Base-by-base conservation (phyloP, 2,888 invertebrate genomes). In the Drosophila dives region DNA sequence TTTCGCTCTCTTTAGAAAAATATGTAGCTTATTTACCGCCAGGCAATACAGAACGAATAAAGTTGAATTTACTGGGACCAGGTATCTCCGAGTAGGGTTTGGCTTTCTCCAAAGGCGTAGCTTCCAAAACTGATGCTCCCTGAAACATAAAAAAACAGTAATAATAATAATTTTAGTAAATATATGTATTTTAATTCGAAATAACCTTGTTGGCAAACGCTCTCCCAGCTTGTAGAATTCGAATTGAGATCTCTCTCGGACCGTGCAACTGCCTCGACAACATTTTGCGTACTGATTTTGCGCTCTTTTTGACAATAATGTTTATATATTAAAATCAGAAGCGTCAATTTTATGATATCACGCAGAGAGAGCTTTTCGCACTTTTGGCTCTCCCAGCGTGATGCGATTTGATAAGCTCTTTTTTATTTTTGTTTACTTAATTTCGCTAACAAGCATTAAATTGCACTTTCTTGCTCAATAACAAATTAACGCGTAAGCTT, bases 31-130 rank as follows among this genome's bases (percentile, higher is more conserved):
- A 60, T 77, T 75, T 64, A 91, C 92, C 92, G 33, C 91, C 90
- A 11, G 92, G 92, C 29, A 92, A 26, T 38, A 91, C 80, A 42
- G 81, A 70, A 48, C 89, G 53, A 23, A 90, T 17, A 6, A 92
- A 68, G 20, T 81, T 64, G 4, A 83, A 80, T 72, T 75, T 89
- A 33, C 77, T 77, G 56, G 92, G 91, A 0, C 91, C 91, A 2
- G 92, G 92, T 53, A 92, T 60, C 20, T 86, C 83, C 11, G 78
- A 53, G 64, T 76, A 92, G 15, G 92, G 86, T 0, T 81, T 83
- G 2, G 92, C 90, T 45, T 80, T 77, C n/a, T 81, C 76, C 64
- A 86, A 65, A 15, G 68, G 23, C 1, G 12, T 49, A 1, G 58
- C 32, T 0, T 71, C 64, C n/a, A 1, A 2, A 12, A 26, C 15